A percentile compares a stretch with the other conserved stretches of the same genome.
These are phyloP conservation scores for Gastrophryne carolinensis DNA, from an alignment of 2,797 vertebrate genomes.

Conservation along the genomic window DNA sequence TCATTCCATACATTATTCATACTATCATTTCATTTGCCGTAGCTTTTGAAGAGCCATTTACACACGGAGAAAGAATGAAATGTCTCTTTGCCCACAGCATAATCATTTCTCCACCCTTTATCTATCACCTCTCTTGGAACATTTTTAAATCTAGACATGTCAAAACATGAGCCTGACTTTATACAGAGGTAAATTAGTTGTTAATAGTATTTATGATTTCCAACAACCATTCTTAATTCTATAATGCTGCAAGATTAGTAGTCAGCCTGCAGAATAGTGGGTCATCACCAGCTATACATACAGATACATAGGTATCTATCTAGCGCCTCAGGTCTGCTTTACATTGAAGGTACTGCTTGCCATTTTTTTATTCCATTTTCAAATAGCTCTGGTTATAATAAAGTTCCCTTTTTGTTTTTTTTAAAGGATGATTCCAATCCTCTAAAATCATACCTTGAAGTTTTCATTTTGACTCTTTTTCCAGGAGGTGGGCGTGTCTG, in stretches of 20 bases:
- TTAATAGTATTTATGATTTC: conserved; percentile 18
- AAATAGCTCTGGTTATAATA: too few species aligned
- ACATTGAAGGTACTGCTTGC: too few species aligned
- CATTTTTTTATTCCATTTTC: too few species aligned
- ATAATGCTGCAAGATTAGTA: background rate
- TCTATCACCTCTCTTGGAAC: background rate
- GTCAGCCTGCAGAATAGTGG: too few species aligned
- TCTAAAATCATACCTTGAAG: too few species aligned
- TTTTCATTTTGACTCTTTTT: too few species aligned
- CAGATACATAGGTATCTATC: too few species aligned
- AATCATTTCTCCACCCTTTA: background rate
- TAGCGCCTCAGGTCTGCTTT: too few species aligned
- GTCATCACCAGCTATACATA: too few species aligned
- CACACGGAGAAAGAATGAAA: background rate
- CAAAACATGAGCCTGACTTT: background rate
- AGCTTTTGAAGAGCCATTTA: conserved; percentile 1
- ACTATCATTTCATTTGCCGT: background rate
- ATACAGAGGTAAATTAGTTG: conserved; percentile 33
- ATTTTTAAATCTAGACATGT: conserved; percentile 18
- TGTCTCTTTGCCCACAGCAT: conserved; percentile 10
- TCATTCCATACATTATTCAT: conserved; percentile 5
- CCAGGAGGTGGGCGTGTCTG: too few species aligned
- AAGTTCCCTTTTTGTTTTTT: too few species aligned
- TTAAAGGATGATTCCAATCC: too few species aligned
- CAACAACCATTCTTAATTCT: conserved; percentile 10